Evolutionary conservation across 2,888 invertebrate genomes (phyloP), one percentile per base, ranked within the genome.

Genomic region (Odontomyia ornata): DNA sequence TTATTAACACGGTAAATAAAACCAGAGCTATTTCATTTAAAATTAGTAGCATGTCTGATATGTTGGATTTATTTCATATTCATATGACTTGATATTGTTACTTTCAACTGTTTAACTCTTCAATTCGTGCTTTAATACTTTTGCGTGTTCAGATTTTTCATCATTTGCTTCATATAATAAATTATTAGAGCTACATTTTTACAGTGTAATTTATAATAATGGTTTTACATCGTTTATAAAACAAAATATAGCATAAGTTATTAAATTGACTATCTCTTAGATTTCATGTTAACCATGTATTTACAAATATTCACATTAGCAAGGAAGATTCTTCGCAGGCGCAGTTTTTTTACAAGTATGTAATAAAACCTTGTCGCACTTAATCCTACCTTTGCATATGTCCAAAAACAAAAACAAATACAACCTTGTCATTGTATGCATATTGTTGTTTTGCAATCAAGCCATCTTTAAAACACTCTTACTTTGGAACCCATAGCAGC

Each of bases 11-110:
- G 46, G 5, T 47, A 69, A 46, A 46, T 46, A 30, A 69, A 30
- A 36, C 36, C 27, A n/a, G 56, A 27, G 28, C n/a, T 72, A 28
- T 52, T 52, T 25, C 43, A 36, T 73, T 27, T 36, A 71, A 73
- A 36, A 47, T 30, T 36, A 36, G 57, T 72, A 27, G 18, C 15
- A 57, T 57, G n/a, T 57, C 13, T 73, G 73, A 73, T 73, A 73
- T 73, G 73, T 73, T 57, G 30, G 5, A 21, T 57, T 28, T 72
- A 27, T 5, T 71, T 73, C 43, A 36, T 73, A 57, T 71, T 73
- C 43, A 36, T 73, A 57, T 23, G 57, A 60, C 36, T 73, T 25
- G 18, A 73, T 73, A 57, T 60, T 73, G 21, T 18, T 30, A 23
- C 36, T 36, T 36, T 36, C 36, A 36, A 36, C 36, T 36, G 36